Base-by-base conservation (phyloP, 1,140 invertebrate species). In the Arctopsyche grandis region DNA sequence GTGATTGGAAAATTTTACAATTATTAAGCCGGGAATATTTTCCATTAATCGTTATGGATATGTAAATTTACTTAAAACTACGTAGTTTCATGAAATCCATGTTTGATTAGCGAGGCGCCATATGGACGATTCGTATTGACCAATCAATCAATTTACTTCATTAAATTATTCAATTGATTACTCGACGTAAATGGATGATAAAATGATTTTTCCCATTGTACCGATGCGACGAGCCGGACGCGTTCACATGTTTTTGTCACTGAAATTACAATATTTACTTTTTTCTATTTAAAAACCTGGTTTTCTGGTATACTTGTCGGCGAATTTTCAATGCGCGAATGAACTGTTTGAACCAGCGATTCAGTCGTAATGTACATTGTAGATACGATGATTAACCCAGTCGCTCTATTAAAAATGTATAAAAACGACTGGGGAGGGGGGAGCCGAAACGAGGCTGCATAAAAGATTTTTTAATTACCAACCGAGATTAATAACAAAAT, bases 401-500 rank as follows among this genome's bases (percentile, higher is more conserved):
- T 60, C 9, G 56, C 56, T 19, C n/a, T 21, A 60, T 60, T 60
- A 60, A 19, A 21, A 60, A 60, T 60, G 56, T 60, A 60, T 60
- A 16, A 60, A 60, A 60, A 60, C 21, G 56, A 3, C 56, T 19
- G 56, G n/a, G 16, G 16, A 0, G 21, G 29, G 7, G 29, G n/a
- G n/a, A n/a, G 29, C 29, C 29, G 29, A 38, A 38, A 7, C 16
- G 21, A 19, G 56, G 56, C 7, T 19, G 56, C 56, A 60, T 60
- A 60, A 60, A 60, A 60, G 14, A 60, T 60, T 60, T 52, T 60
- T 60, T 60, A 60, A 60, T 60, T 60, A 60, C 21, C 9, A 19
- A 60, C 56, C 16, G 16, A 60, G 56, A 60, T 60, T 60, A 60
- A 60, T 60, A 60, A 16, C 56, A 21, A 60, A 60, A 60, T 60